Base-by-base conservation (phyloP, 1,140 invertebrate genomes). In the Temnothorax nylanderi region DNA sequence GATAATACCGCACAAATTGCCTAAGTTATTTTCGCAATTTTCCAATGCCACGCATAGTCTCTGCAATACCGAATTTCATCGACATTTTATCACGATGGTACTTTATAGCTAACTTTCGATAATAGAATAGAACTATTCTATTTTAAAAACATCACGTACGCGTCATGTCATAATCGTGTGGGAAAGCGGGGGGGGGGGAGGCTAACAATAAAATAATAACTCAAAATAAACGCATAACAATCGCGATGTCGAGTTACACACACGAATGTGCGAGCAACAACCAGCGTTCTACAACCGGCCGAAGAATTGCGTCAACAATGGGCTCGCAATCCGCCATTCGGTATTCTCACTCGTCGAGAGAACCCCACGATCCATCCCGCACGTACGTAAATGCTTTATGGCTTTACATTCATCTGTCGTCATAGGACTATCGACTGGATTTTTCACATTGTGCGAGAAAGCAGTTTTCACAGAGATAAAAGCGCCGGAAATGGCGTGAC, bases 21-120 rank as follows among this genome's bases (percentile, higher is more conserved):
- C 54, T 74, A 84, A 84, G 80, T 75, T 84, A 74, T 84, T 84
- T 60, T 84, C 80, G 8, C 67, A 84, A 84, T 84, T 84, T 84
- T 84, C 54, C 54, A 84, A 47, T 84, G 54, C 26, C 54, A 47
- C 5, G 26, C 67, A 34, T 47, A 75, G 54, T 49, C 69, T 47
- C 37, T 6, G 13, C 26, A 13, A 62, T 84, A 74, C 49, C 69
- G 54, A 84, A 60, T 74, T 75, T 75, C 41, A 74, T 60, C 41
- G 13, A 62, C 32, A 60, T 84, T 84, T 74, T 13, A 58, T 74
- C 54, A 8, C 32, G 41, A 74, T 58, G 18, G 2, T 37, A 49
- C 3, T 16, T 1, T 44, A 34, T 26, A n/a, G 3, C 21, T 26
- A n/a, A 1, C 21, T 18, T 44, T 47, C 21, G 6, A 47, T 3